phyloP scores from a whole-genome alignment of 2,888 invertebrate species.

The Agrilus mali region DNA sequence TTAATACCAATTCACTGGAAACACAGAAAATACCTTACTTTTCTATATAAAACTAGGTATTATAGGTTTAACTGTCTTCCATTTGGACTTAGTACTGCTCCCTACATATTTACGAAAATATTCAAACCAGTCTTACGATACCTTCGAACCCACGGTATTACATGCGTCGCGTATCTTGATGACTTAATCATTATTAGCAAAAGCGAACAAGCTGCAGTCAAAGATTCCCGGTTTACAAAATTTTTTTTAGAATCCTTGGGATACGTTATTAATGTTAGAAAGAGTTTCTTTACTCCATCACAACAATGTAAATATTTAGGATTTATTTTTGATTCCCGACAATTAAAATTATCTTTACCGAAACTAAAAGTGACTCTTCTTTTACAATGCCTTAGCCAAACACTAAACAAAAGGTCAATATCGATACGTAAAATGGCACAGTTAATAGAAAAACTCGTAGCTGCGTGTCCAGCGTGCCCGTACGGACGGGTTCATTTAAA shows the following conservation, averaged over 20 bases:
- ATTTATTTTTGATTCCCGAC: slow-evolving; percentile 10
- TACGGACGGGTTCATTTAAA: slow-evolving; percentile 11
- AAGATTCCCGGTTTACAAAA: slow-evolving; percentile 2
- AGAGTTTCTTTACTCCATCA: slow-evolving; percentile 10
- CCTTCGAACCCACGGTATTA: slow-evolving; percentile 9
- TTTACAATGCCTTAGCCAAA: no score
- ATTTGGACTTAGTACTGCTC: slow-evolving; percentile 15
- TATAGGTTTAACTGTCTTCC: slow-evolving; percentile 18
- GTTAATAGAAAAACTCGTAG: slow-evolving; percentile 9
- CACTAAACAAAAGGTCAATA: background rate
- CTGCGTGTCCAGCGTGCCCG: slow-evolving; percentile 9
- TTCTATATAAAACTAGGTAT: slow-evolving; percentile 11
- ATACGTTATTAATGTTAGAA: slow-evolving; percentile 13
- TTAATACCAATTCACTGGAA: slow-evolving; percentile 13
- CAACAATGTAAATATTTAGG: slow-evolving; percentile 11
- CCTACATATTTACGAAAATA: slow-evolving; percentile 19
- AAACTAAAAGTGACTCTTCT: background rate
- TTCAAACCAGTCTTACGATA: slow-evolving; percentile 11
- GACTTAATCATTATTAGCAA: slow-evolving; percentile 12
- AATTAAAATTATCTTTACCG: background rate
- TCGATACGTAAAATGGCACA: slow-evolving; percentile 6
- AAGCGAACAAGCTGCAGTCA: slow-evolving; percentile 6
- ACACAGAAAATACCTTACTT: slow-evolving; percentile 16
- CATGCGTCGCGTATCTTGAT: slow-evolving; percentile 13
- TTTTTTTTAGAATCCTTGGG: slow-evolving; percentile 10